A percentile compares a stretch with the other conserved stretches of the same genome.
These are phyloP conservation scores for Atherinosoma microstoma DNA, from an alignment of 2,797 vertebrate genomes.

Conservation along the genomic window DNA sequence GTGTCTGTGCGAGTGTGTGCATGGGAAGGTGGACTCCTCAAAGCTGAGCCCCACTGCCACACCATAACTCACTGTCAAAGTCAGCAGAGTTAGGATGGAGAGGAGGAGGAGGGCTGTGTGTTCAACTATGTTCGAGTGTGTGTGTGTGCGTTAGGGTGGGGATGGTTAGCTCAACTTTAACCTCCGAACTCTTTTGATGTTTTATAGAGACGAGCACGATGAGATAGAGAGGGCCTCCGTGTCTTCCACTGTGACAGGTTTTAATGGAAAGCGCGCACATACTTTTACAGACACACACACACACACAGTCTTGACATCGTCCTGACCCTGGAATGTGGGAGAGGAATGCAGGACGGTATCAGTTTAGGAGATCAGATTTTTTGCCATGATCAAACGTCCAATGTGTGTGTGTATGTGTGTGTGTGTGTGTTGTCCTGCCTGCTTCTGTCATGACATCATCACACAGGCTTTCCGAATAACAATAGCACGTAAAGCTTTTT, in stretches of 20 bases:
- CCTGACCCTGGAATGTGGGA: constrained; percentile 80
- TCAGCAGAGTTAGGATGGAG: constrained; percentile 50
- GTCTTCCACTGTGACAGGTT: constrained; percentile 68
- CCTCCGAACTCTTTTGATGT: constrained; percentile 79
- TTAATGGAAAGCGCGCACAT: constrained; percentile 60
- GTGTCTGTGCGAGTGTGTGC: constrained; percentile 30
- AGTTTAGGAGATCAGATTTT: constrained; percentile 78
- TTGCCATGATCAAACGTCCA: constrained; percentile 75
- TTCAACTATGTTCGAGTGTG: constrained; percentile 35
- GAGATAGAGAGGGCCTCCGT: constrained; percentile 68
- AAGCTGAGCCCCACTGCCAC: constrained; percentile 66
- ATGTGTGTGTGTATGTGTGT: constrained; percentile 44
- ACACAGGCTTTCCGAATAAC: constrained; percentile 68
- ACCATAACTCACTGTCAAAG: constrained; percentile 77
- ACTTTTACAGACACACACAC: constrained; percentile 3
- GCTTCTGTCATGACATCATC: constrained; percentile 77
- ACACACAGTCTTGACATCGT: constrained; percentile 64
- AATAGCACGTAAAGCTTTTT: constrained; percentile 57
- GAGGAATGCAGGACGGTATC: constrained; percentile 79
- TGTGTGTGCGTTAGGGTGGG: constrained; percentile 43
- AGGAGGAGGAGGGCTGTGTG: constrained; percentile 24
- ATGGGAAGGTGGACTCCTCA: constrained; percentile 73
- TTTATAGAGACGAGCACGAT: constrained; percentile 70
- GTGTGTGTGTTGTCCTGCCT: constrained; percentile 57
- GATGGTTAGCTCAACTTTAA: constrained; percentile 75